These are phyloP conservation scores for Scaptomyza tumidula DNA, from an alignment of 2,888 invertebrate genomes.

Conservation along the genomic window DNA sequence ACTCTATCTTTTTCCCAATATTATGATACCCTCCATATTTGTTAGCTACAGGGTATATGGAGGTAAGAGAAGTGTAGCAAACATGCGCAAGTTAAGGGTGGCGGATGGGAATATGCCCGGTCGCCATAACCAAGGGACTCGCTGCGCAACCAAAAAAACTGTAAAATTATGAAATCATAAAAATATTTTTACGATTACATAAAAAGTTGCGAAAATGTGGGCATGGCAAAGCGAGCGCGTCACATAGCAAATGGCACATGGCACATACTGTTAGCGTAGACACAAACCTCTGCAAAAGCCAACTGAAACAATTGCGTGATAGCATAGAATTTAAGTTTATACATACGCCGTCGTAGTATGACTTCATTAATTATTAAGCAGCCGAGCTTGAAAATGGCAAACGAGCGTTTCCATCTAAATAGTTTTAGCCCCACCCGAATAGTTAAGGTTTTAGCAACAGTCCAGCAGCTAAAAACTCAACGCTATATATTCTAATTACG, in stretches of 20 bases:
- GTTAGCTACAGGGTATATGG: constrained; percentile 21
- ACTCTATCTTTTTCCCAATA: neutral
- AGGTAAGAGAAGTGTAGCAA: constrained; percentile 25
- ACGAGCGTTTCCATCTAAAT: constrained; percentile 47
- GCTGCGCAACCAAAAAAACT: constrained; percentile 59
- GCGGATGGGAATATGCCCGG: constrained; percentile 12
- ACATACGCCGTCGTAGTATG: constrained; percentile 63
- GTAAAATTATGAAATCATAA: constrained; percentile 82
- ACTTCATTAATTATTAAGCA: constrained; percentile 81
- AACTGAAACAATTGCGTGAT: constrained; percentile 71
- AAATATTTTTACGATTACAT: constrained; percentile 79
- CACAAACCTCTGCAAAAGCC: constrained; percentile 19
- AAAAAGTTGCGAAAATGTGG: constrained; percentile 67
- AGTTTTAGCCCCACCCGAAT: constrained; percentile 50
- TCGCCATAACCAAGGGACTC: constrained; percentile 62
- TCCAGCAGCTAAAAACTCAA: constrained; percentile 40
- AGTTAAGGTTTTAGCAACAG: constrained; percentile 15
- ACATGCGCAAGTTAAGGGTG: constrained; percentile 37
- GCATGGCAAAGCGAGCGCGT: constrained; percentile 46
- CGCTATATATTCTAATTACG: constrained; percentile 76
- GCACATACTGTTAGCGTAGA: constrained; percentile 20
- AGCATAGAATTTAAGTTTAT: constrained; percentile 73
- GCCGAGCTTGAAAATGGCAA: constrained; percentile 61
- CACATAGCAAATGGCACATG: neutral
- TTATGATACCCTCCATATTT: neutral